Conservation (phyloP, 2,797 vertebrate genomes). For the Artibeus jamaicensis region DNA sequence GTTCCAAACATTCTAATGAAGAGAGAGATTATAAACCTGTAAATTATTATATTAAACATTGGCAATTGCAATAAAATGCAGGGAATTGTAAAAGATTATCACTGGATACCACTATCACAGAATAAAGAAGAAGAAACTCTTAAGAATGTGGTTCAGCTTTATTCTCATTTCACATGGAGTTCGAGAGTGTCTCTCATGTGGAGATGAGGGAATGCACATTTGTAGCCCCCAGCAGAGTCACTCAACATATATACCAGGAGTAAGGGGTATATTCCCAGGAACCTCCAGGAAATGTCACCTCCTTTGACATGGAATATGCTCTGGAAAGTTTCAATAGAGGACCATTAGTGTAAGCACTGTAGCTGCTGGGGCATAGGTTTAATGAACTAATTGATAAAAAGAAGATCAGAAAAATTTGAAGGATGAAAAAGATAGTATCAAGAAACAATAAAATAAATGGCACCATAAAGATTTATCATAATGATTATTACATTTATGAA, state of each 20-base stretch:
- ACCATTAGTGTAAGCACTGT: background rate
- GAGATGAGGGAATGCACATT: background rate
- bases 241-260: background rate
- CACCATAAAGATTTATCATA: background rate
- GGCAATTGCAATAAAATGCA: background rate
- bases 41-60: background rate
- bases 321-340: background rate
- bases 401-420: background rate
- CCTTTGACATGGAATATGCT: too few relatives aligned
- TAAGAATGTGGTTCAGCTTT: background rate
- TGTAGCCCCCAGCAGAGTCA: background rate
- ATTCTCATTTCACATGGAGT: background rate
- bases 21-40: background rate
- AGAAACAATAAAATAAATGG: background rate
- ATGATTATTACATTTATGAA: background rate
- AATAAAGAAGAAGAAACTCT: background rate
- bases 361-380: background rate
- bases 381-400: background rate
- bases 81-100: background rate
- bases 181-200: background rate
- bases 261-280: background rate
- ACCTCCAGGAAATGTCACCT: background rate
- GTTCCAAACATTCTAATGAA: background rate
- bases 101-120: background rate
- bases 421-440: background rate